These are phyloP conservation scores for Cotesia congregata DNA, from an alignment of 2,888 invertebrate species.

Conservation along the genomic window DNA sequence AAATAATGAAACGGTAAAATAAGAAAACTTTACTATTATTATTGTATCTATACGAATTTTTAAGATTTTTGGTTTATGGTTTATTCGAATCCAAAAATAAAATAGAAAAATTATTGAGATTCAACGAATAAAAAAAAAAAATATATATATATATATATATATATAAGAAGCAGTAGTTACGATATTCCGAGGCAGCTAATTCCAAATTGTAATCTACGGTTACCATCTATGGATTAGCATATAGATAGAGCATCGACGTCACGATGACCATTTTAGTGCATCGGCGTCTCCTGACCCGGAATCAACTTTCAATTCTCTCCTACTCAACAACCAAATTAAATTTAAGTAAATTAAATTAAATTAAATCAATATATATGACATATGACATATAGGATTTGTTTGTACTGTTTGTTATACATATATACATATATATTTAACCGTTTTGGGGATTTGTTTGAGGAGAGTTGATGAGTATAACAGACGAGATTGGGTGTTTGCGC, in stretches of 20 bases:
- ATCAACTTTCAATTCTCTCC: conserved; percentile 9
- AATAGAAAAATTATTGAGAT: too few species aligned
- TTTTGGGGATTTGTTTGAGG: too few species aligned
- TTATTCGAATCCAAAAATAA: too few species aligned
- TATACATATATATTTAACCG: too few species aligned
- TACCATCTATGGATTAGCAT: conserved; percentile 71
- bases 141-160: too few species aligned
- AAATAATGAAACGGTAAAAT: too few species aligned
- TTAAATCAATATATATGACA: neutral
- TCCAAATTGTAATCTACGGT: conserved; percentile 69
- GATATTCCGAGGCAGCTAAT: conserved; percentile 65
- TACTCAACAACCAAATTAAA: too few species aligned
- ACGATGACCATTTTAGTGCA: conserved; percentile 61
- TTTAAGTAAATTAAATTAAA: neutral
- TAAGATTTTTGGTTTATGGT: too few species aligned
- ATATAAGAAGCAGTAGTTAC: conserved; percentile 64
- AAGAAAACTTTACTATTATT: too few species aligned
- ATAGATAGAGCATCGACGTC: conserved; percentile 62
- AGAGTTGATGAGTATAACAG: too few species aligned
- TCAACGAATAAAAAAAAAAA: neutral
- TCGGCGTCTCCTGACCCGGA: conserved; percentile 49
- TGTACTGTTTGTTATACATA: neutral
- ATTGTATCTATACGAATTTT: too few species aligned
- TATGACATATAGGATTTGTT: neutral
- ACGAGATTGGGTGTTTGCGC: neutral